Conservation (phyloP, 2,113 vertebrate genomes). For the Ictalurus furcatus region DNA sequence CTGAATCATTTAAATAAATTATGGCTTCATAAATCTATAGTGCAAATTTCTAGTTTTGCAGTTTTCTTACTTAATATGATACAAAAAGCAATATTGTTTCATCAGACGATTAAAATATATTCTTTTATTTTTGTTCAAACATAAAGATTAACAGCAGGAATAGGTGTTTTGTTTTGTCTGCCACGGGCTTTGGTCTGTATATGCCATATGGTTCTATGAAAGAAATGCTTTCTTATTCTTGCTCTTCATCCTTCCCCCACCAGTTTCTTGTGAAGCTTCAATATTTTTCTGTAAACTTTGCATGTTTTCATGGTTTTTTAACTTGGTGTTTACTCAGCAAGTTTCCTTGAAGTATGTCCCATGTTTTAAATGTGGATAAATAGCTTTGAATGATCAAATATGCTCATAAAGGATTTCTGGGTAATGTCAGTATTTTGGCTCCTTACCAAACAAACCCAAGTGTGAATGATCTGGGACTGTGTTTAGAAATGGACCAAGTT, state of each 20-base stretch:
- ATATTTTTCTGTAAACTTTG: conserved; percentile 29
- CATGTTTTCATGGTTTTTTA: conserved; percentile 36
- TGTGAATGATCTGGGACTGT: conserved; percentile 63
- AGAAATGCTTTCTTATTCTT: conserved; percentile 25
- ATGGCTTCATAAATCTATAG: background rate
- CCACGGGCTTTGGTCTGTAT: background rate
- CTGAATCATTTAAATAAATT: conserved; percentile 54
- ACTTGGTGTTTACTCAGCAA: conserved; percentile 33
- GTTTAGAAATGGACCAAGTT: conserved; percentile 57
- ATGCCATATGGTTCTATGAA: conserved; percentile 18
- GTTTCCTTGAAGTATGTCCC: conserved; percentile 33
- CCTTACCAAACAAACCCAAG: conserved; percentile 48
- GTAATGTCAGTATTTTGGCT: conserved; percentile 40
- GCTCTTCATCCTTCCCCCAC: conserved; percentile 15
- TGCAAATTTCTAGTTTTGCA: background rate
- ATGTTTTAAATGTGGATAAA: conserved; percentile 44
- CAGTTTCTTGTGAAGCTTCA: conserved; percentile 21
- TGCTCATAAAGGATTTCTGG: conserved; percentile 41
- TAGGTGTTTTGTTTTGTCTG: conserved; percentile 10
- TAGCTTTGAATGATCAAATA: conserved; percentile 36
- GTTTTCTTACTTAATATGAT: background rate
- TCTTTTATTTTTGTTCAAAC: background rate
- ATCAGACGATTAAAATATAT: background rate
- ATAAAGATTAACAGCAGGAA: background rate
- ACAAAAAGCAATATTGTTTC: background rate